Conservation (phyloP, 1,140 invertebrate species). For the Charaxes varanes region DNA sequence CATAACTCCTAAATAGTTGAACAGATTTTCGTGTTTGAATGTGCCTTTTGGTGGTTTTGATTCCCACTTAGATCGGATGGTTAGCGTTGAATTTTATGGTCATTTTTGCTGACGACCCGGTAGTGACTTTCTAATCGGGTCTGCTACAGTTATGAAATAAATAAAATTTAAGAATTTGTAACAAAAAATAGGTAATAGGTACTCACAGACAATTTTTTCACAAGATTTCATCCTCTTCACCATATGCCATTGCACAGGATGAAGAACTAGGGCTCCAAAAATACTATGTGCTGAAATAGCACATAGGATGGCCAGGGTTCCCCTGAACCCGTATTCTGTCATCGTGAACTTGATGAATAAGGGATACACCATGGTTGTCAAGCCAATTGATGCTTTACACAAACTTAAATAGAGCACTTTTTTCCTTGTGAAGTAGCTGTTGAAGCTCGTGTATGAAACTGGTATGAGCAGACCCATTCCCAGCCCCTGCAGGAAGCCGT, state of each 20-base stretch:
- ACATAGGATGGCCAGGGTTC: conserved; percentile 76
- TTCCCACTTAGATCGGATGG: too few relatives aligned
- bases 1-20: too few relatives aligned
- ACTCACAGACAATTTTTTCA: conserved; percentile 64
- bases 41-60: too few relatives aligned
- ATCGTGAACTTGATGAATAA: conserved; percentile 75
- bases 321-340: conserved; percentile 76
- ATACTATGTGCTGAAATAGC: conserved; percentile 78
- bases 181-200: conserved; percentile 1
- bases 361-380: conserved; percentile 76
- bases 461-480: conserved; percentile 67
- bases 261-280: conserved; percentile 78
- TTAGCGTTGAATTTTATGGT: too few relatives aligned
- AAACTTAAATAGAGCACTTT: conserved; percentile 76
- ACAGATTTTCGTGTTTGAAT: too few relatives aligned
- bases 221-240: conserved; percentile 59
- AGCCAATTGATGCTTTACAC: conserved; percentile 76
- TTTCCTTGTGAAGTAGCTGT: conserved; percentile 64
- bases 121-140: too few relatives aligned
- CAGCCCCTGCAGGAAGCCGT: conserved; percentile 60
- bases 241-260: conserved; percentile 83
- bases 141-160: too few relatives aligned
- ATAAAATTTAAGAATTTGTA: conserved; percentile 4
- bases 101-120: too few relatives aligned
- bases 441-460: conserved; percentile 62